Conservation (phyloP, 2,113 vertebrate genomes). For the Delphinapterus leucas region DNA sequence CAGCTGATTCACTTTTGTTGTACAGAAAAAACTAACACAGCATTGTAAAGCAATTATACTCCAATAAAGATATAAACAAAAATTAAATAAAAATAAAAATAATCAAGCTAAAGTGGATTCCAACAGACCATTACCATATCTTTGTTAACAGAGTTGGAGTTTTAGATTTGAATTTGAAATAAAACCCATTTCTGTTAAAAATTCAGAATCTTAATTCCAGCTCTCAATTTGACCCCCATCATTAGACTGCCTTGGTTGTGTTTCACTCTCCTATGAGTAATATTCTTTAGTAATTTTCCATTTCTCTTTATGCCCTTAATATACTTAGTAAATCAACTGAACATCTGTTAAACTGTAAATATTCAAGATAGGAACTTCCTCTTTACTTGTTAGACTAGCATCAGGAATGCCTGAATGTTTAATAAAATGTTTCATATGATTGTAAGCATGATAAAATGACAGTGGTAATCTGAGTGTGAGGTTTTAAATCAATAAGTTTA, state of each 20-base stretch:
- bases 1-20: too few relatives aligned
- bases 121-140: not conserved
- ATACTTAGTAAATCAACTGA: conserved; percentile 27
- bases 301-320: conserved; percentile 38
- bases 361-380: not conserved
- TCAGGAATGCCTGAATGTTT: not conserved
- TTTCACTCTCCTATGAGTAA: conserved; percentile 21
- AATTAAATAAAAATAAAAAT: not conserved
- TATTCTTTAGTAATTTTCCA: conserved; percentile 51
- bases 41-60: too few relatives aligned
- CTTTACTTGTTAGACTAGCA: not conserved
- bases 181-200: conserved; percentile 25
- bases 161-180: conserved; percentile 30
- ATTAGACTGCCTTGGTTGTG: not conserved
- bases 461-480: not conserved
- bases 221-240: not conserved
- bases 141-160: not conserved
- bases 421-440: conserved; percentile 32
- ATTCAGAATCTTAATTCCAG: conserved; percentile 47
- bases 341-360: conserved; percentile 40
- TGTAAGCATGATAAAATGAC: not conserved
- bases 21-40: too few relatives aligned
- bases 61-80: too few relatives aligned
- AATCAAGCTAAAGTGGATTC: not conserved
- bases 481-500: not conserved